phyloP scores from a whole-genome alignment of 2,888 invertebrate genomes.

The Endomychus coccineus region DNA sequence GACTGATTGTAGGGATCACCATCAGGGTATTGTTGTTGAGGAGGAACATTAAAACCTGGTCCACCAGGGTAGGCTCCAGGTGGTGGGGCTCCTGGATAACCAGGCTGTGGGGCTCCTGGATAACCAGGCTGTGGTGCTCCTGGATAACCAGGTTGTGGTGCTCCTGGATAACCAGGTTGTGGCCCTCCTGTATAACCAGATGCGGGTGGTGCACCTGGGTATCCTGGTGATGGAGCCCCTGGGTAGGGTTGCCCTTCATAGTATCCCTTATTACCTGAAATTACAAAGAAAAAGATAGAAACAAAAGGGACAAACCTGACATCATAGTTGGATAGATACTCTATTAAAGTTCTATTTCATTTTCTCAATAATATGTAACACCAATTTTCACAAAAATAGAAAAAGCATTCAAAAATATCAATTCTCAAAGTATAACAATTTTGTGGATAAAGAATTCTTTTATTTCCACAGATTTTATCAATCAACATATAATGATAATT shows the following conservation, averaged over 20 bases:
- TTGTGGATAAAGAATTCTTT: no score
- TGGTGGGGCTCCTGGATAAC: no score
- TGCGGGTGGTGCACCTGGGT: not conserved
- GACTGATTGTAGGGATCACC: not conserved
- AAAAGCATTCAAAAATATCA: no score
- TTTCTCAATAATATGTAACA: no score
- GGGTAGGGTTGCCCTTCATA: slow-evolving; percentile 1
- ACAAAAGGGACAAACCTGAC: no score
- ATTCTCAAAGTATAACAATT: no score
- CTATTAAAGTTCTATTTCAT: not conserved
- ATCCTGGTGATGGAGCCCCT: not conserved
- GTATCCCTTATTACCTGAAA: not conserved
- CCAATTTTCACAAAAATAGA: no score
- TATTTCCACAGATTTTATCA: no score
- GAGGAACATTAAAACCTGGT: not conserved
- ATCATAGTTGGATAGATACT: no score
- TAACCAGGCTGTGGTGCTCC: not conserved
- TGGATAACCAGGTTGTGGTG: slow-evolving; percentile 9
- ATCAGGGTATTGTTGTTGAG: slow-evolving; percentile 1
- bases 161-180: slow-evolving; percentile 7
- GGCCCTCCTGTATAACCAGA: slow-evolving; percentile 1
- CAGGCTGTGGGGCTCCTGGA: no score
- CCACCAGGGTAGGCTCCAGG: not conserved
- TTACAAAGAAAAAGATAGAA: no score
- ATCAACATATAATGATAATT: no score